Percentiles rank a stretch among this genome's conserved stretches.
Conservation (phyloP, 1,140 invertebrate genomes). For the Dreissena rostriformis region DNA sequence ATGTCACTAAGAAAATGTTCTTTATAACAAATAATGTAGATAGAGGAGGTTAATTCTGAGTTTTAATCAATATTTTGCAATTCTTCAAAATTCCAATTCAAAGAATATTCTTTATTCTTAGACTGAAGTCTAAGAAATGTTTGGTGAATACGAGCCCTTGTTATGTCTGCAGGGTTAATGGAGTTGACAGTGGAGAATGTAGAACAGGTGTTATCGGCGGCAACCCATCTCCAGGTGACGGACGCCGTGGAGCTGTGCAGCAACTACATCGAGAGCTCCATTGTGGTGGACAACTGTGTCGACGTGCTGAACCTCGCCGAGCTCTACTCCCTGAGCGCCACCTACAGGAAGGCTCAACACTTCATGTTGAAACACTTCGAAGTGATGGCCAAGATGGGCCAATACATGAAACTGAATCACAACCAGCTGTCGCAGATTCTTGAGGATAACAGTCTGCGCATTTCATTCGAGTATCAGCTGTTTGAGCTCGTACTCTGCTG, state of each 20-base stretch:
- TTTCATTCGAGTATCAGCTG: conserved; percentile 76
- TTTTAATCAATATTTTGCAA: no score
- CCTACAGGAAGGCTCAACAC: conserved; percentile 61
- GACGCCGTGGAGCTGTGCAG: conserved; percentile 80
- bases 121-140: no score
- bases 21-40: no score
- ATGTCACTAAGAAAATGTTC: no score
- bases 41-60: no score
- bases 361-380: conserved; percentile 79
- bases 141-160: no score
- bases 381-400: conserved; percentile 74
- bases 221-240: conserved; percentile 78
- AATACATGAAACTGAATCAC: conserved; percentile 74
- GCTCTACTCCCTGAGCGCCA: conserved; percentile 73
- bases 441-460: conserved; percentile 72
- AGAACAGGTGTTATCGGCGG: conserved; percentile 78
- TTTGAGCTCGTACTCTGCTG: conserved; percentile 76
- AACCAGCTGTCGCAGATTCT: conserved; percentile 74
- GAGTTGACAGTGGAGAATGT: conserved; percentile 77
- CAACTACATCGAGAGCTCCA: conserved; percentile 75
- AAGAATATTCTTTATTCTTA: no score
- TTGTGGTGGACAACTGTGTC: conserved; percentile 78
- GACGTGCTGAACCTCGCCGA: conserved; percentile 79
- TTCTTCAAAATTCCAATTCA: no score
- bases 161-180: conserved; percentile 75